Base-by-base conservation (phyloP, 1,140 invertebrate species). In the Drosophila nigrodunni region DNA sequence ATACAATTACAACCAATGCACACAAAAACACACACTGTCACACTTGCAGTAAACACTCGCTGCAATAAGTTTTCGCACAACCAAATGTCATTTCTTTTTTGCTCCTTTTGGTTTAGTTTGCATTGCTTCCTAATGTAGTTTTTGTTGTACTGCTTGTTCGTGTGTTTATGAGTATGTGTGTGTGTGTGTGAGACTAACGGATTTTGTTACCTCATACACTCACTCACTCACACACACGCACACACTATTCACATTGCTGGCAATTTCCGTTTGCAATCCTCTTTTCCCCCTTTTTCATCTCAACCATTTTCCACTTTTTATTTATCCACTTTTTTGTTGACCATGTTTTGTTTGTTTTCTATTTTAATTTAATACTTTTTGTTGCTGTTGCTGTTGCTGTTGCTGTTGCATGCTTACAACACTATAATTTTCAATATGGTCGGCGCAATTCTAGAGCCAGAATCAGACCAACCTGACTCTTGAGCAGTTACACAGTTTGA, bases 391-490 rank as follows among this genome's bases (percentile, higher is more conserved):
- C 73, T n/a, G n/a, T n/a, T 37, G 59, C 52, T 59, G 54, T 59
- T 81, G 70, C 73, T 68, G 77, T 89, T 85, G 86, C 76, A 82
- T 85, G 72, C 78, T 90, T 74, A 81, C 86, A 70, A 90, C 70
- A 87, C 75, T 81, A 90, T 89, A 89, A 90, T 86, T 90, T 87
- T 78, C 82, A 86, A 86, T 86, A 86, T 86, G 65, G 50, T 60
- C 59, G 49, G 37, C 30, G 3, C 34, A 46, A 35, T 7, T 9
- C 35, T n/a, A 52, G 7, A 1, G 39, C 3, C 2, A 13, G 37
- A 18, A 13, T 1, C 13, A n/a, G 49, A 25, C 4, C 7, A 34
- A 21, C 18, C 18, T 58, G 52, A 9, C 13, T 8, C 52, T 21
- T 15, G 37, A 21, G 11, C 21, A 30, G 34, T 46, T 9, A 62